These are phyloP conservation scores for Brachionus calyciflorus DNA, from an alignment of 1,140 invertebrate genomes.

Conservation along the genomic window DNA sequence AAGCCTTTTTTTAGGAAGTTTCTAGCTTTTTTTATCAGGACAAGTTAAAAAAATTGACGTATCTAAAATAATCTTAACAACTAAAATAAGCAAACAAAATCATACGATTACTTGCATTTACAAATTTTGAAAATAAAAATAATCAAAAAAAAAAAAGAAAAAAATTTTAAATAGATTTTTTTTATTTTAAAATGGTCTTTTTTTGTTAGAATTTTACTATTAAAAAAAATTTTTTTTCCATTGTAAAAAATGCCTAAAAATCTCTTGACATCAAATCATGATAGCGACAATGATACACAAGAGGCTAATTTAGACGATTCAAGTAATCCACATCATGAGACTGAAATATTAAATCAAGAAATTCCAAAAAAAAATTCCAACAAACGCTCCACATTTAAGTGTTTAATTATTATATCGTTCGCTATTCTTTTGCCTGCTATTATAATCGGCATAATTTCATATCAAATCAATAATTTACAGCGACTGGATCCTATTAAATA, in stretches of 20 bases:
- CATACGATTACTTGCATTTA: constrained; percentile 17
- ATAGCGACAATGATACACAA: too few species aligned
- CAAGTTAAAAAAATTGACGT: not conserved
- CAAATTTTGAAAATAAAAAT: not conserved
- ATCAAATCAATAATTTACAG: constrained; percentile 8
- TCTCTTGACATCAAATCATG: too few species aligned
- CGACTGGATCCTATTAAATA: constrained; percentile 28
- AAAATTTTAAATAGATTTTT: too few species aligned
- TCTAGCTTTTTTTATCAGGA: too few species aligned
- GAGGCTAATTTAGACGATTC: too few species aligned
- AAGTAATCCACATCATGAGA: too few species aligned
- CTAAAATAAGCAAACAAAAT: not conserved
- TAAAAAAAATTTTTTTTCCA: too few species aligned
- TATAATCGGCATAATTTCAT: constrained; percentile 23
- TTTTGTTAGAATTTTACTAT: too few species aligned
- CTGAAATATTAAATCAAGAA: not conserved
- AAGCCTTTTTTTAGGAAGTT: too few species aligned
- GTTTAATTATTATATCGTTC: constrained; percentile 9
- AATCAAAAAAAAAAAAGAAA: too few species aligned
- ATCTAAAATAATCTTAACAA: constrained; percentile 21
- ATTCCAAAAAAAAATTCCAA: not conserved
- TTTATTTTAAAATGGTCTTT: too few species aligned
- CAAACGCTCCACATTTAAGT: constrained; percentile 8
- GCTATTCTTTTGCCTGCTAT: constrained; percentile 2
- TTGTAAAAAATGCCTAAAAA: not conserved